phyloP scores from a whole-genome alignment of 2,113 vertebrate genomes.

The Puma concolor region DNA sequence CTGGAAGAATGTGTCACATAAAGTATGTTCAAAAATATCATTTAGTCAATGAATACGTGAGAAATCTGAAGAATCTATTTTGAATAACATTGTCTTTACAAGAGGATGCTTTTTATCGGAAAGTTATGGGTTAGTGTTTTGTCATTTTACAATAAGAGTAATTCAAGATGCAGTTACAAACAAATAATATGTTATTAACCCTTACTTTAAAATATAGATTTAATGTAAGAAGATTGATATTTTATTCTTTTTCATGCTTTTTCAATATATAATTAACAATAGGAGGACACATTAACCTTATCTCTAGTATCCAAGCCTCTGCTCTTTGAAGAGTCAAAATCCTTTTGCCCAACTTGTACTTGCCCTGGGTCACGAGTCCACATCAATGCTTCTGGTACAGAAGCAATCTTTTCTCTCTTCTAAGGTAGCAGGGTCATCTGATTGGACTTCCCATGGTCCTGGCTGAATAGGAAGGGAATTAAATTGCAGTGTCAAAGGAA shows the following conservation, averaged over 20 bases:
- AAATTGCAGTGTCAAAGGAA: slow-evolving; percentile 80
- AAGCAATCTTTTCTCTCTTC: slow-evolving; percentile 67
- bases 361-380: slow-evolving; percentile 48
- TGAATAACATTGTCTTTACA: neutral
- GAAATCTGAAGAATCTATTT: neutral
- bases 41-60: neutral
- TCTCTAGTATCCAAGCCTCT: slow-evolving; percentile 26
- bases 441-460: slow-evolving; percentile 75
- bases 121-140: neutral
- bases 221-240: neutral
- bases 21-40: neutral
- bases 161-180: slow-evolving; percentile 5
- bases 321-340: slow-evolving; percentile 62
- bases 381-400: slow-evolving; percentile 54
- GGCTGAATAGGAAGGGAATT: slow-evolving; percentile 80
- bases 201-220: slow-evolving; percentile 36
- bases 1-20: neutral
- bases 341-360: slow-evolving; percentile 20
- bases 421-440: slow-evolving; percentile 79
- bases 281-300: slow-evolving; percentile 46
- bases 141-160: slow-evolving; percentile 15
- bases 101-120: neutral
- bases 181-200: slow-evolving; percentile 22
- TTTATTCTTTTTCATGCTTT: slow-evolving; percentile 43
- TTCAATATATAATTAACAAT: slow-evolving; percentile 56